phyloP scores from a whole-genome alignment of 35 echinoderm and acorn worm species.

The Stichopus chloronotus region DNA sequence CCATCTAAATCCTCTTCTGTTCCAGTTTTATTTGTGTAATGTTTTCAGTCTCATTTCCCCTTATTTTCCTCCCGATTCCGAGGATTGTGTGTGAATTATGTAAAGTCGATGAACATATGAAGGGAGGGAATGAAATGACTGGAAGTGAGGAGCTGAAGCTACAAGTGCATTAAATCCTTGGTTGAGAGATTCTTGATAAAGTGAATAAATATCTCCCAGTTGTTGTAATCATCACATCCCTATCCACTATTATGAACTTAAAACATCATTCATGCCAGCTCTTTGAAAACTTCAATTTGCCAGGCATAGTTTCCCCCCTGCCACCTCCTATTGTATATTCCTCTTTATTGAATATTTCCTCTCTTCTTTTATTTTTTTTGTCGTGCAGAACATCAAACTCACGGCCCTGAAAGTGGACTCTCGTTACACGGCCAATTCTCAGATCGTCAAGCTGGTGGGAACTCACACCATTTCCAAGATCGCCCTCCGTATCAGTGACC shows the following conservation, averaged over 20 bases:
- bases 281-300: too few species aligned
- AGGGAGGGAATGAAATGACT: too few species aligned
- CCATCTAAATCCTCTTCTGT: neutral
- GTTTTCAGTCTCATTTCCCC: neutral
- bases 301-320: too few species aligned
- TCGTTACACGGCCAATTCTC: conserved; percentile 96
- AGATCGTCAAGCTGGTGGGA: conserved; percentile 97
- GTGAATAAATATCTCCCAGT: too few species aligned
- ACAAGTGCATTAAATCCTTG: too few species aligned
- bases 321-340: neutral
- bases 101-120: neutral
- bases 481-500: conserved; percentile 91
- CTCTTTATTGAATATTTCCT: neutral
- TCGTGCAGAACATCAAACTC: conserved; percentile 94
- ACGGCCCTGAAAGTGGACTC: conserved; percentile 96
- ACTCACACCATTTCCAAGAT: conserved; percentile 99
- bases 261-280: too few species aligned
- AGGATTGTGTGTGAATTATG: neutral
- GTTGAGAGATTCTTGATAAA: too few species aligned
- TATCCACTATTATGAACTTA: too few species aligned
- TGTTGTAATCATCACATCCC: too few species aligned
- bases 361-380: neutral
- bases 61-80: too few species aligned
- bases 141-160: too few species aligned
- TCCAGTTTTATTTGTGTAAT: neutral